These are phyloP conservation scores for Cyanoderma ruficeps DNA, from an alignment of 2,113 vertebrate species.

Conservation along the genomic window DNA sequence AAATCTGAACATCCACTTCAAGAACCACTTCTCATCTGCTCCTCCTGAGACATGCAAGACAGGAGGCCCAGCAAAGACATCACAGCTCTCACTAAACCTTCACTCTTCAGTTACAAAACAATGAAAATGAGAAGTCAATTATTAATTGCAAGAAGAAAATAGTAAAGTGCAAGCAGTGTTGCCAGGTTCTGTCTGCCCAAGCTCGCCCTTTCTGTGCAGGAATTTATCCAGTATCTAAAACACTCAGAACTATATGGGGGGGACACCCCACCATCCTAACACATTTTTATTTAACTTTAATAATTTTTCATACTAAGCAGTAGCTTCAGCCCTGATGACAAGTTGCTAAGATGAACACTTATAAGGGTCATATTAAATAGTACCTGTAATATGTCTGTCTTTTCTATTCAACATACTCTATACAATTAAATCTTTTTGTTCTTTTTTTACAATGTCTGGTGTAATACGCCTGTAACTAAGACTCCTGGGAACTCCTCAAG, in stretches of 20 bases:
- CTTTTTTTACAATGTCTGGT: background rate
- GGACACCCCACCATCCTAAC: background rate
- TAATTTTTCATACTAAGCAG: background rate
- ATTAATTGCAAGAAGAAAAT: background rate
- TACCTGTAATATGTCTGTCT: background rate
- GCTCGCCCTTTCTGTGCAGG: background rate
- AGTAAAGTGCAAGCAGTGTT: background rate
- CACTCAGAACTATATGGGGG: background rate
- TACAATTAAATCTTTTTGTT: background rate
- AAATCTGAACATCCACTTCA: background rate
- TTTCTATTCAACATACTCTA: background rate
- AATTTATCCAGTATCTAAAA: background rate
- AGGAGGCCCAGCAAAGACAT: background rate
- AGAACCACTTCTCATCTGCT: background rate
- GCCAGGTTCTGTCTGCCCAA: background rate
- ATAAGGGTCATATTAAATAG: background rate
- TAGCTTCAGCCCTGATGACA: background rate
- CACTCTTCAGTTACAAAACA: background rate
- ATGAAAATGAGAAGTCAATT: background rate
- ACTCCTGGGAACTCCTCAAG: background rate
- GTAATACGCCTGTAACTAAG: background rate
- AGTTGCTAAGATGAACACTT: background rate
- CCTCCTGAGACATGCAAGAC: background rate
- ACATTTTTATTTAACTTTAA: background rate
- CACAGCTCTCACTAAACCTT: background rate